These are phyloP conservation scores for Pseudachorutes palmiensis DNA, from an alignment of 1,140 invertebrate species.

Conservation along the genomic window DNA sequence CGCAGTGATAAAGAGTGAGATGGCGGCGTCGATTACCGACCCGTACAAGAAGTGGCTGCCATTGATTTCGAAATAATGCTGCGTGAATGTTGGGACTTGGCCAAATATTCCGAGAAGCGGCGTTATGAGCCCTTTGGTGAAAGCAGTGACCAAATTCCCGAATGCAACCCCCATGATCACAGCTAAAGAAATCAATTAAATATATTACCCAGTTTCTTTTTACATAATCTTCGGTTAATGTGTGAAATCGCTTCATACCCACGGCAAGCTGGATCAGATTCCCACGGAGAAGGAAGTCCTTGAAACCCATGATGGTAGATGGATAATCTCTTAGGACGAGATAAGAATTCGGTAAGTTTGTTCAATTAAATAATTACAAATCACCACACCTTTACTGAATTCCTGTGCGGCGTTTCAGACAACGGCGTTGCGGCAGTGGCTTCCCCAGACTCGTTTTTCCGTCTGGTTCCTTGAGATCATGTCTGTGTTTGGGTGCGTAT, in stretches of 20 bases:
- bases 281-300: constrained; percentile 13
- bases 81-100: background rate
- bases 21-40: background rate
- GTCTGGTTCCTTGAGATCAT: constrained; percentile 5
- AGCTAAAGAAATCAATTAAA: too few relatives aligned
- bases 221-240: too few relatives aligned
- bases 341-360: too few relatives aligned
- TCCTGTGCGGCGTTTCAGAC: too few relatives aligned
- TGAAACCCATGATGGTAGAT: too few relatives aligned
- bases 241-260: too few relatives aligned
- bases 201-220: too few relatives aligned
- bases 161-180: constrained; percentile 11
- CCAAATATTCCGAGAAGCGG: constrained; percentile 15
- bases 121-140: constrained; percentile 7
- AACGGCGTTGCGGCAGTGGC: too few relatives aligned
- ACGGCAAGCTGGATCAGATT: constrained; percentile 10
- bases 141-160: constrained; percentile 2
- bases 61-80: constrained; percentile 8
- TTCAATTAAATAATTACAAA: too few relatives aligned
- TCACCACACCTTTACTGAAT: too few relatives aligned
- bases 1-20: constrained; percentile 11
- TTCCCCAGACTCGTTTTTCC: background rate
- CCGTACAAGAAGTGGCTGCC: background rate
- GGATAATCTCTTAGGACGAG: too few relatives aligned
- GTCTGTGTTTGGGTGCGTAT: background rate